Conservation (phyloP, 2,797 vertebrate genomes). For the Chaunax sp. region DNA sequence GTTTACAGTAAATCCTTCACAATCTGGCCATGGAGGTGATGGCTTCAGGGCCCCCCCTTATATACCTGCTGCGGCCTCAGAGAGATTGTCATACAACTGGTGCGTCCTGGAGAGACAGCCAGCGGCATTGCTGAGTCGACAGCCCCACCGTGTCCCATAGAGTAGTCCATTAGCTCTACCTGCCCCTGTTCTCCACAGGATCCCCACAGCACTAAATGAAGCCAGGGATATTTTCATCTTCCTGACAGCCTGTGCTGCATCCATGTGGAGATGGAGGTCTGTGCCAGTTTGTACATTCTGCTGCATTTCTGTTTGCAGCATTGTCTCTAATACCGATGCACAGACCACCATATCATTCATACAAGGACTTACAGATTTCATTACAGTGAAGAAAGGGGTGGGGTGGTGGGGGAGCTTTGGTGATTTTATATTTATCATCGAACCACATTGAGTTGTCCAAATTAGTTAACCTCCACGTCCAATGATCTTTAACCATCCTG, state of each 20-base stretch:
- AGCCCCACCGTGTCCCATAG: constrained; percentile 75
- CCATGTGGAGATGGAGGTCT: constrained; percentile 72
- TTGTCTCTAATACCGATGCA: constrained; percentile 58
- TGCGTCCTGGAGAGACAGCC: constrained; percentile 71
- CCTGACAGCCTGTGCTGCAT: constrained; percentile 75
- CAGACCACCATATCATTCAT: constrained; percentile 55
- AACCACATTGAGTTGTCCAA: constrained; percentile 25
- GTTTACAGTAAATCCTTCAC: constrained; percentile 70
- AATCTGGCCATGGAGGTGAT: constrained; percentile 56
- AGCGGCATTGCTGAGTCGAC: constrained; percentile 78
- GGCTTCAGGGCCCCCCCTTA: constrained; percentile 39
- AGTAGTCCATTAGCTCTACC: constrained; percentile 83
- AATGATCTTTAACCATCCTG: constrained; percentile 31
- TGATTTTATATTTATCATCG: background rate
- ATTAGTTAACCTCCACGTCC: constrained; percentile 42
- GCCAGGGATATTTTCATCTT: constrained; percentile 81
- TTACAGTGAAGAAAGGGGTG: constrained; percentile 6
- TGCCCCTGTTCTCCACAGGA: constrained; percentile 77
- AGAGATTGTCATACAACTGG: constrained; percentile 75
- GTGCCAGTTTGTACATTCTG: constrained; percentile 64
- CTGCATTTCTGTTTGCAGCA: constrained; percentile 42
- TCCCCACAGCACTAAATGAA: constrained; percentile 80
- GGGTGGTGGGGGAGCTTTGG: background rate
- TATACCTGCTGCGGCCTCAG: constrained; percentile 46
- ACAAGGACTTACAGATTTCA: constrained; percentile 23